Base-by-base conservation (phyloP, 2,113 vertebrate species). In the Candoia aspera region DNA sequence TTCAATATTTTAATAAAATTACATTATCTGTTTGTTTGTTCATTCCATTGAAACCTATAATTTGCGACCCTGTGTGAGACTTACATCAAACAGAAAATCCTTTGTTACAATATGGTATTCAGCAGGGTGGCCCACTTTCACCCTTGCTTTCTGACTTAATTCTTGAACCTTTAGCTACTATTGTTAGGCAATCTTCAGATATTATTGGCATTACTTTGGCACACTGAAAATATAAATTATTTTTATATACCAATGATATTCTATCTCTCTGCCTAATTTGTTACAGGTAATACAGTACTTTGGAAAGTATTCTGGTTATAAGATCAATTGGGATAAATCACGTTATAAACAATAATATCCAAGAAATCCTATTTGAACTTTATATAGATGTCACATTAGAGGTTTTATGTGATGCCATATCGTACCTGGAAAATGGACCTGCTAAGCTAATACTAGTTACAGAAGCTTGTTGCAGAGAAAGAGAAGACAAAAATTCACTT, bases 371-470 rank as follows among this genome's bases (percentile, higher is more conserved):
- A 90, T 23, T 62, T 68, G 55, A 58, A 84, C 54, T 88, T 37
- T 64, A 87, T 55, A 1, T 3, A 42, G 12, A 79, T n/a, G 4
- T n/a, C 33, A 0, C 0, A 49, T 87, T 87, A 21, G 53, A 37
- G 84, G 46, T 46, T 49, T 59, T 46, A 2, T 29, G 19, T 46
- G 64, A 49, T 46, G 0, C 0, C 1, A 54, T 53, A 87, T 59
- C 90, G n/a, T 97, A 99, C 98, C 98, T 98, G 90, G 98, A 97
- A 94, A 98, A 97, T 0, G 96, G 98, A 62, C 96, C 96, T 8
- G 94, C 92, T 89, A 97, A 96, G 94, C 97, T 98, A 23, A 94
- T 92, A 0, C 96, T 98, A 90, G 92, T 91, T 8, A 92, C 13
- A 46, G 97, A 90, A 10, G 95, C 96, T 90, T 98, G 98, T 62